Conservation (phyloP, 2,888 invertebrate genomes). For the Phasia obesa region DNA sequence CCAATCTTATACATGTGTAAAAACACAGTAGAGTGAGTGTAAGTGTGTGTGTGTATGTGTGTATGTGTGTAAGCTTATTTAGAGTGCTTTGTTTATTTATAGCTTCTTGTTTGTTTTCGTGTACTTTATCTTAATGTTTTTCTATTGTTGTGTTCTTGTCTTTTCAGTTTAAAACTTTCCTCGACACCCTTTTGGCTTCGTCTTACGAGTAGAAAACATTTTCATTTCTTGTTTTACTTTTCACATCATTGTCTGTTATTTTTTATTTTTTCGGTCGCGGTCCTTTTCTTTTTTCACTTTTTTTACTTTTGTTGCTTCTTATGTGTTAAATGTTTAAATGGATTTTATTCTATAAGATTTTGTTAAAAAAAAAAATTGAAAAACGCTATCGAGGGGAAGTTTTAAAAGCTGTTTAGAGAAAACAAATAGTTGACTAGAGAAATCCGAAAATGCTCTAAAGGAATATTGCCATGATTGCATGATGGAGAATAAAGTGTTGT, state of each 20-base stretch:
- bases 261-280: conserved; percentile 1
- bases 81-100: conserved; percentile 59
- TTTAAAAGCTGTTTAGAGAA: neutral
- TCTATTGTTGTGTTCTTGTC: conserved; percentile 25
- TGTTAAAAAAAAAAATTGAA: neutral
- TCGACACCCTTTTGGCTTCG: conserved; percentile 48
- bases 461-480: neutral
- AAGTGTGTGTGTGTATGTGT: conserved; percentile 12
- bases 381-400: neutral
- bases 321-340: conserved; percentile 26
- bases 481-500: too few species aligned
- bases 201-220: neutral
- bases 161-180: conserved; percentile 38
- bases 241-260: conserved; percentile 7
- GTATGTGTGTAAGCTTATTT: conserved; percentile 24
- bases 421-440: neutral
- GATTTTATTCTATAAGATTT: conserved; percentile 11
- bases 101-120: conserved; percentile 57
- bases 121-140: conserved; percentile 64
- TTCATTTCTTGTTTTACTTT: conserved; percentile 8
- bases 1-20: conserved; percentile 17
- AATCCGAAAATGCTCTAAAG: neutral
- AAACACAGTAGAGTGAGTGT: neutral
- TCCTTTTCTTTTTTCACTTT: conserved; percentile 6
- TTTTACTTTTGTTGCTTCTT: neutral